phyloP scores from a whole-genome alignment of 2,888 invertebrate species.

The Agriotes lineatus region DNA sequence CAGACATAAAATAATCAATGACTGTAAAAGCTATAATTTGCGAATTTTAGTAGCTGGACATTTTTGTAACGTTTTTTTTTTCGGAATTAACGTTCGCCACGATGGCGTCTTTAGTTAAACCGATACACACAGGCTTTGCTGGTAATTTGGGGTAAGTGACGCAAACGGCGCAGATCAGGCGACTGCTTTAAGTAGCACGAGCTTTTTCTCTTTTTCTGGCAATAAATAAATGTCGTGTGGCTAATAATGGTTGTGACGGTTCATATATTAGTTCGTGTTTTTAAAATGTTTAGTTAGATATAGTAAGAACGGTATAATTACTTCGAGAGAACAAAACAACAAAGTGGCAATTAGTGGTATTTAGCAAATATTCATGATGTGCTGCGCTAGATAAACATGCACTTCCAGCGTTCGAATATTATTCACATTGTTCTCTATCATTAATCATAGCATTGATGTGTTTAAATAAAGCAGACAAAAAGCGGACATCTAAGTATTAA shows the following conservation, averaged over 20 bases:
- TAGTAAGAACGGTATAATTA: conserved; percentile 43
- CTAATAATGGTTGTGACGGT: conserved; percentile 37
- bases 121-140: too few species aligned
- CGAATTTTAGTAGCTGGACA: too few species aligned
- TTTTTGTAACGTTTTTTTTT: too few species aligned
- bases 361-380: conserved; percentile 52
- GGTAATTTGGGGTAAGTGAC: too few species aligned
- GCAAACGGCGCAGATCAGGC: too few species aligned
- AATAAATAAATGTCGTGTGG: conserved; percentile 38
- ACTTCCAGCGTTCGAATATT: conserved; percentile 49
- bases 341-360: conserved; percentile 51
- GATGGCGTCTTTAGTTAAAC: too few species aligned
- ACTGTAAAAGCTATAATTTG: too few species aligned
- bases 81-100: too few species aligned
- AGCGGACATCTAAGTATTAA: conserved; percentile 51
- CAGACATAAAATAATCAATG: too few species aligned
- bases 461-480: conserved; percentile 53
- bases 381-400: conserved; percentile 51
- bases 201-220: conserved; percentile 9
- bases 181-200: too few species aligned
- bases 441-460: conserved; percentile 56
- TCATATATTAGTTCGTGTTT: conserved; percentile 40
- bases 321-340: conserved; percentile 46
- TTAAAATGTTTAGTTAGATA: conserved; percentile 42
- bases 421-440: conserved; percentile 54